Evolutionary conservation across 2,888 invertebrate genomes (phyloP), one percentile per base, ranked within the genome.

Genomic region (Chelonus formosanus): DNA sequence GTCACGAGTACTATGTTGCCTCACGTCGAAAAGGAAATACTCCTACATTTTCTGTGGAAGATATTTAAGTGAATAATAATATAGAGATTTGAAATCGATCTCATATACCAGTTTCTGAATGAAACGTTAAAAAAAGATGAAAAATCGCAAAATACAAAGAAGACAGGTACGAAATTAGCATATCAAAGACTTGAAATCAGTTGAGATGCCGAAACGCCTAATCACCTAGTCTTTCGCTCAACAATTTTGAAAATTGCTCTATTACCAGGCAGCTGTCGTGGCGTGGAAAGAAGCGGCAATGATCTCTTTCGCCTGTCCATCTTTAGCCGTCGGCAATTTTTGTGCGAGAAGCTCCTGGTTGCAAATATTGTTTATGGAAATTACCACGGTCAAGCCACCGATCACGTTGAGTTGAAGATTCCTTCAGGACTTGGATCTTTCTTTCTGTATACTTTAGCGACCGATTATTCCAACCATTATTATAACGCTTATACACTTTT

Each of bases 191-290:
- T 72, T 75, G 71, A 71, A 35, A 35, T 53, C 75, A 73, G 74
- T 67, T 72, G 70, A 67, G 61, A 75, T 74, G 71, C 72, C 70
- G 71, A 73, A 67, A 74, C 69, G 70, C 72, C 72, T 76, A 78
- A 78, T 79, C 78, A 75, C 73, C 70, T 63, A 68, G 69, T 53
- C 36, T 52, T 50, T 61, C 35, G 20, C 70, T 69, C 63, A 68
- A 74, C 73, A 74, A 79, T 79, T 78, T 78, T 71, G 74, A 74
- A 77, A 78, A 78, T 77, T 77, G 77, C 79, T 78, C 75, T 78
- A 78, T 78, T 77, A 77, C 57, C 61, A 55, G 44, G 63, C 63
- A 57, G 63, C 57, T 63, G 56, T 57, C 56, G 57, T 63, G 56
- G 35, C 31, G 10, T 45, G 35, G 47, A 44, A n/a, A 43, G 43